phyloP scores from a whole-genome alignment of 2,797 vertebrate genomes.

The Phrynocephalus forsythii region DNA sequence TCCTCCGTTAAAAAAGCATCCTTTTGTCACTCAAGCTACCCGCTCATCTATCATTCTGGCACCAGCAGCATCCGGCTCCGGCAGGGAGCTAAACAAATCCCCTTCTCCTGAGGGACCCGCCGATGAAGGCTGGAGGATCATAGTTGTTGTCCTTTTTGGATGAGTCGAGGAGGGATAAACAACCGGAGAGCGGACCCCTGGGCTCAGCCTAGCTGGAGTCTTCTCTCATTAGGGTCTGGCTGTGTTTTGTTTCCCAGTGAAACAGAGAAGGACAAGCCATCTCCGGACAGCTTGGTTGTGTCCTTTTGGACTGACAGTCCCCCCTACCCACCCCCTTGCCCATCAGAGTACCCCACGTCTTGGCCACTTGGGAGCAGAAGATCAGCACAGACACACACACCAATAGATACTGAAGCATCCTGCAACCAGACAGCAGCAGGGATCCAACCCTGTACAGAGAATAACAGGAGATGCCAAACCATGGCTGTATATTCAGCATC shows the following conservation, averaged over 20 bases:
- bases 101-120: conserved; percentile 70
- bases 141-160: conserved; percentile 14
- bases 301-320: conserved; percentile 48
- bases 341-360: not conserved
- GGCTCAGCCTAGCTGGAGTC: conserved; percentile 50
- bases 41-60: conserved; percentile 75
- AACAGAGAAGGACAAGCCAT: conserved; percentile 7
- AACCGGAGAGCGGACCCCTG: conserved; percentile 30
- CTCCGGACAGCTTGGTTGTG: conserved; percentile 41
- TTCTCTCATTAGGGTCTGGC: conserved; percentile 52
- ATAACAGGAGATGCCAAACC: too few relatives aligned
- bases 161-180: conserved; percentile 59
- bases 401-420: not conserved
- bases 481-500: too few relatives aligned
- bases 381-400: too few relatives aligned
- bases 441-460: too few relatives aligned
- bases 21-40: conserved; percentile 60
- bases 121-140: conserved; percentile 63
- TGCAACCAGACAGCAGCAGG: not conserved
- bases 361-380: not conserved
- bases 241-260: conserved; percentile 29
- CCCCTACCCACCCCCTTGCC: not conserved
- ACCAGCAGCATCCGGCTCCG: conserved; percentile 76
- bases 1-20: conserved; percentile 69
- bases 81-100: conserved; percentile 77